A percentile compares a stretch with the other conserved stretches of the same genome.
phyloP scores from a whole-genome alignment of 2,888 invertebrate species.

The Azorinus chamasolen region DNA sequence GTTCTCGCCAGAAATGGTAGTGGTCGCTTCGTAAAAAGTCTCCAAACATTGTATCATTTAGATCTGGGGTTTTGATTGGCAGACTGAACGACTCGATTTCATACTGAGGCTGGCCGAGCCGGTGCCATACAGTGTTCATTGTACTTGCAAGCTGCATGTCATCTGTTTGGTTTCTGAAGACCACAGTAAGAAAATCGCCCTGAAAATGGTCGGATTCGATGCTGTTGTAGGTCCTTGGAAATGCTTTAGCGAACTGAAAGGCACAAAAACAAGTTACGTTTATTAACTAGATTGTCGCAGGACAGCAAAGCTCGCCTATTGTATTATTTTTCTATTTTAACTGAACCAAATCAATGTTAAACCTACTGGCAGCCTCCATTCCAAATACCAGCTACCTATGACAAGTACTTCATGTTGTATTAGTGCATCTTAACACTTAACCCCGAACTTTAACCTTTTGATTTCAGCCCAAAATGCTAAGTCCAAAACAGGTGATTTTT shows the following conservation, averaged over 20 bases:
- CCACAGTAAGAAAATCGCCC: constrained; percentile 43
- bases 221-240: constrained; percentile 28
- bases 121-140: constrained; percentile 14
- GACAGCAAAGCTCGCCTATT: too few species aligned
- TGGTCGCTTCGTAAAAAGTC: constrained; percentile 48
- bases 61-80: not conserved
- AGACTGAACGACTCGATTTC: constrained; percentile 16
- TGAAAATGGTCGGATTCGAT: constrained; percentile 22
- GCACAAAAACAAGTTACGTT: too few species aligned
- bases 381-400: too few species aligned
- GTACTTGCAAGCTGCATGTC: constrained; percentile 1
- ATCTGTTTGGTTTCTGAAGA: constrained; percentile 14
- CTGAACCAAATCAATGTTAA: too few species aligned
- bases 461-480: too few species aligned
- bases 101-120: not conserved
- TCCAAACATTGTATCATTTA: not conserved
- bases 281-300: too few species aligned
- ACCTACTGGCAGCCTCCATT: too few species aligned
- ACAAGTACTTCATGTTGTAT: too few species aligned
- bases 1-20: constrained; percentile 15
- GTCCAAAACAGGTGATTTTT: too few species aligned
- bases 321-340: too few species aligned
- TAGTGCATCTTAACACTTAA: too few species aligned
- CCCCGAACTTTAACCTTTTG: too few species aligned
- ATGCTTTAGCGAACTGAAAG: constrained; percentile 22